Evolutionary conservation across 2,113 vertebrate genomes (phyloP), one percentile per base, ranked within the genome.

Genomic region (Pteropus alecto): DNA sequence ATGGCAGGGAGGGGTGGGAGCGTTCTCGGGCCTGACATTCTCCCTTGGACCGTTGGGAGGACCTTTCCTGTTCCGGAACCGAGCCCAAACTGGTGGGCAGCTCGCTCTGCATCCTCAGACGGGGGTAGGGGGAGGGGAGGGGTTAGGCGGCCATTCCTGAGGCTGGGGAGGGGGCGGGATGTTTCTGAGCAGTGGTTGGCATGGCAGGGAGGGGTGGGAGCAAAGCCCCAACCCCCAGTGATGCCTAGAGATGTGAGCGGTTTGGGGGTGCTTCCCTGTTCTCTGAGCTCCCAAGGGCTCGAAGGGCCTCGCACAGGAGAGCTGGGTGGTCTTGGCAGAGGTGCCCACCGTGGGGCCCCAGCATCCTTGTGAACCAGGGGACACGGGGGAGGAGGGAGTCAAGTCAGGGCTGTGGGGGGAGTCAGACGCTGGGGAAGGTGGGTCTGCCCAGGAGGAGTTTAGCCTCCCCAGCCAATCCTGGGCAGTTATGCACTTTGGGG

Each of bases 291-390:
- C 12, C 78, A 30, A 35, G 22, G 56, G 8, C 54, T 28, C 12
- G 4, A 24, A 58, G 6, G 33, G 21, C 51, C 51, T 35, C 6
- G 7, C 7, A 2, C 24, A 38, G n/a, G 24, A 18, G 54, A 41
- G 35, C 78, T 26, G 35, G 3, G 78, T 11, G 56, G 56, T 28
- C 81, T 67, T 19, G 5, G 83, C 41, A n/a, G 73, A 78, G 73
- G 22, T 0, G 4, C 76, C 3, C 13, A 2, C 6, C 0, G 0
- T 5, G 38, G 35, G 28, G 35, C 74, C n/a, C 22, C 6, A 8
- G 6, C 21, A 2, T 3, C 26, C 67, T 63, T 15, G 21, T n/a
- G 8, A 54, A 26, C 43, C 46, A 7, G 11, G 33, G 7, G 48
- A 19, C 63, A 5, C 6, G 7, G 54, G 19, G 74, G 74, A 10